Percentiles rank a stretch among this genome's conserved stretches.
Conservation (phyloP, 2,113 vertebrate genomes). For the Columba livia region DNA sequence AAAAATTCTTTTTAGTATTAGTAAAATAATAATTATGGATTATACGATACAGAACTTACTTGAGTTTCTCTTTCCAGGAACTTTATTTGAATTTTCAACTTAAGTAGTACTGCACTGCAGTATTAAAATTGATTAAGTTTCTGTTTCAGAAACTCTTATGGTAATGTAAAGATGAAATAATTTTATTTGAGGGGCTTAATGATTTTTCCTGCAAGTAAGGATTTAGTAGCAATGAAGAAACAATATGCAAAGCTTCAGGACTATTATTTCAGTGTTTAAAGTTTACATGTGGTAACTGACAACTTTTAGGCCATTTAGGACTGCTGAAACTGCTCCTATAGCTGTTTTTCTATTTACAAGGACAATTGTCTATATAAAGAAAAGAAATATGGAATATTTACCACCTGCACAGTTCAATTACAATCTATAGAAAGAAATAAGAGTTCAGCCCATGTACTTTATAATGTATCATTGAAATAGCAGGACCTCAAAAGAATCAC, state of each 20-base stretch:
- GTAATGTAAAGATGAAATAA: slow-evolving; percentile 5
- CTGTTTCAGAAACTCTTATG: neutral
- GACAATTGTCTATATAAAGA: neutral
- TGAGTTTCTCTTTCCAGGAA: neutral
- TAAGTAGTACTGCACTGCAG: neutral
- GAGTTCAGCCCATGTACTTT: neutral
- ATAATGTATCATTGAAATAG: neutral
- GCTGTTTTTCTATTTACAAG: neutral
- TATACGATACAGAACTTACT: neutral
- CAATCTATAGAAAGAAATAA: neutral
- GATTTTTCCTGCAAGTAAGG: slow-evolving; percentile 5
- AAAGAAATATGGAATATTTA: neutral
- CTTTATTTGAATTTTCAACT: neutral
- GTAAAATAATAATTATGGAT: neutral
- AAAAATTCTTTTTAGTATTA: neutral
- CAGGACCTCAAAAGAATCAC: neutral
- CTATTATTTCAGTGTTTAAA: slow-evolving; percentile 23
- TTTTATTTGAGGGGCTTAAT: neutral
- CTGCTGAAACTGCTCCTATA: neutral
- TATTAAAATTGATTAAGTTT: slow-evolving; percentile 3
- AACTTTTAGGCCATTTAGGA: neutral
- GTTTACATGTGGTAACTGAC: neutral
- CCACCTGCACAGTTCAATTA: neutral
- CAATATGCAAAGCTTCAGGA: slow-evolving; percentile 30
- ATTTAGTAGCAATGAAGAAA: slow-evolving; percentile 42